Evolutionary conservation across 2,797 vertebrate species (phyloP).

Genomic region (Anolis apletophallus): DNA sequence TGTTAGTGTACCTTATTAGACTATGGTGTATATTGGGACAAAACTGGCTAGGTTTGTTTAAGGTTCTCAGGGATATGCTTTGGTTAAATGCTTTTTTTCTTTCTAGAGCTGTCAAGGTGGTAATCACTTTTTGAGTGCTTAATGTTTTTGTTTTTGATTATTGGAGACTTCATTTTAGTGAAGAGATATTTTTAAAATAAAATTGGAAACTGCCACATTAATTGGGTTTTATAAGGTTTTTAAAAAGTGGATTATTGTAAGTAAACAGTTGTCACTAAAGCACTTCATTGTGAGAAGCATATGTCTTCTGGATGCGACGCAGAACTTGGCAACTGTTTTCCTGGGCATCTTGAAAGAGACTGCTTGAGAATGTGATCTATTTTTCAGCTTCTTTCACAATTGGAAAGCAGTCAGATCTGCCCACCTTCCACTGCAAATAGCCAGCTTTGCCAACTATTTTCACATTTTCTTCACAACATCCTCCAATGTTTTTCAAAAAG

Average conservation of each 20-base stretch:
- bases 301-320: slow-evolving; percentile 46
- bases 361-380: slow-evolving; percentile 42
- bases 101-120: slow-evolving; percentile 63
- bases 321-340: slow-evolving; percentile 31
- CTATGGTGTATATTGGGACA: slow-evolving; percentile 70
- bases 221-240: slow-evolving; percentile 30
- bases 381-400: slow-evolving; percentile 40
- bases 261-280: slow-evolving; percentile 51
- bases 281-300: slow-evolving; percentile 16
- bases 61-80: slow-evolving; percentile 82
- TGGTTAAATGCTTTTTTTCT: slow-evolving; percentile 65
- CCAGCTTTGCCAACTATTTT: slow-evolving; percentile 50
- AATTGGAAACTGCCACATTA: slow-evolving; percentile 33
- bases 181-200: slow-evolving; percentile 26
- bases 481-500: slow-evolving; percentile 43
- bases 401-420: slow-evolving; percentile 46
- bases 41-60: slow-evolving; percentile 70
- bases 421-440: slow-evolving; percentile 45
- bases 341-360: slow-evolving; percentile 14
- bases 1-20: slow-evolving; percentile 60
- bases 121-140: slow-evolving; percentile 45
- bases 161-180: slow-evolving; percentile 42
- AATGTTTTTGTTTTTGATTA: slow-evolving; percentile 31
- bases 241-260: slow-evolving; percentile 39
- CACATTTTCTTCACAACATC: slow-evolving; percentile 36